A percentile compares a stretch with the other conserved stretches of the same genome.
Evolutionary conservation across 2,797 vertebrate species (phyloP).

Genomic region (Gadopsis bispinosus): DNA sequence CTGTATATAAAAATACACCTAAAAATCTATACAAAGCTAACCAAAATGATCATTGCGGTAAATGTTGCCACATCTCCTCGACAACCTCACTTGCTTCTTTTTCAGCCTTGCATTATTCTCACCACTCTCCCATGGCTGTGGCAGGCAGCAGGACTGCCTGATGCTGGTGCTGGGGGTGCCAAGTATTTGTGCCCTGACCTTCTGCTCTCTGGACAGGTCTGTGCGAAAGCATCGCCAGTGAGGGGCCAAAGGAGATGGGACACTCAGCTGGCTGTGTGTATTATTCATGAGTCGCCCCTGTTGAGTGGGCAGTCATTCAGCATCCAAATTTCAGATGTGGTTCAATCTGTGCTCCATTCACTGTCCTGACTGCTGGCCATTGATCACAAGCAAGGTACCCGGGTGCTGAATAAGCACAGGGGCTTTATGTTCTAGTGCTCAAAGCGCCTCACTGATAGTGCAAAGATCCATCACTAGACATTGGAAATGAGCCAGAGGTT

Average conservation of each 20-base stretch:
- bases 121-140: conserved; percentile 10
- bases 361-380: conserved; percentile 82
- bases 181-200: conserved; percentile 62
- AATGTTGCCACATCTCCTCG: conserved; percentile 1
- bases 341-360: conserved; percentile 86
- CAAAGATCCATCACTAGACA: conserved; percentile 82
- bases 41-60: conserved; percentile 2
- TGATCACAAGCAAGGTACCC: conserved; percentile 84
- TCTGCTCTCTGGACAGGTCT: conserved; percentile 58
- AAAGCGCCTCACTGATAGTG: conserved; percentile 80
- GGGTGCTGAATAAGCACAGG: conserved; percentile 87
- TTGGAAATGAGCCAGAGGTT: conserved; percentile 64
- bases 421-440: conserved; percentile 82
- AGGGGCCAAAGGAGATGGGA: conserved; percentile 68
- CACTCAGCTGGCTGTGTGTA: conserved; percentile 62
- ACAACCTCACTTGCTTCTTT: conserved; percentile 10
- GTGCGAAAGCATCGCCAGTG: conserved; percentile 55
- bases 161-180: conserved; percentile 34
- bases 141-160: conserved; percentile 33
- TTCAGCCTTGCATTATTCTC: conserved; percentile 36
- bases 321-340: conserved; percentile 82
- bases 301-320: conserved; percentile 80
- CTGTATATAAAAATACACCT: conserved; percentile 21
- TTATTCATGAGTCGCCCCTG: conserved; percentile 80
- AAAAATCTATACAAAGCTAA: conserved; percentile 15